phyloP scores from a whole-genome alignment of 2,888 invertebrate species.

The Watsonalla cultraria region DNA sequence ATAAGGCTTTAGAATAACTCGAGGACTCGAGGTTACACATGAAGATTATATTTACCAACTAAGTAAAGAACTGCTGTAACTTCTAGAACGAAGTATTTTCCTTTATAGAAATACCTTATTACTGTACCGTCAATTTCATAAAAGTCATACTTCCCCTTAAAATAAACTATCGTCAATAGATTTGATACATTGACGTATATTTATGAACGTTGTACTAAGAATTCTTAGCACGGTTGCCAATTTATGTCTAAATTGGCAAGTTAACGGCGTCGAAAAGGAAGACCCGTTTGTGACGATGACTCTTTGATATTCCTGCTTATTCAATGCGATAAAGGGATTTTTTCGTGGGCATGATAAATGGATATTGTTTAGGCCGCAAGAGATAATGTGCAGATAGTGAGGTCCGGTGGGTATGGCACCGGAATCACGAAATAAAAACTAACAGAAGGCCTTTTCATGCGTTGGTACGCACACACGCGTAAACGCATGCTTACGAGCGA shows the following conservation, averaged over 20 bases:
- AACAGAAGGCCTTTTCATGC: no score
- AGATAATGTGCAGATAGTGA: slow-evolving; percentile 32
- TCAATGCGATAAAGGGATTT: slow-evolving; percentile 36
- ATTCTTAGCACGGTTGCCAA: slow-evolving; percentile 6
- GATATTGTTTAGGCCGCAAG: slow-evolving; percentile 36
- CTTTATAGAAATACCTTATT: no score
- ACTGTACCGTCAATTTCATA: no score
- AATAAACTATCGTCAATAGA: slow-evolving; percentile 1
- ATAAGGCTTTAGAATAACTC: slow-evolving; percentile 29
- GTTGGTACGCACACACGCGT: no score
- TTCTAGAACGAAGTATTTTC: no score
- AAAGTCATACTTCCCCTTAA: no score
- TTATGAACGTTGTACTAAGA: background rate
- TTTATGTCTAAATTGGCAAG: slow-evolving; percentile 8
- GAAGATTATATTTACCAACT: slow-evolving; percentile 8
- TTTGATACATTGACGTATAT: slow-evolving; percentile 3
- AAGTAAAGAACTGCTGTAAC: no score
- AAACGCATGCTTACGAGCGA: no score
- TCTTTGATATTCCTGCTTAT: slow-evolving; percentile 33
- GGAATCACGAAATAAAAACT: slow-evolving; percentile 3
- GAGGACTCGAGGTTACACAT: slow-evolving; percentile 11
- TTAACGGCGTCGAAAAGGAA: slow-evolving; percentile 17
- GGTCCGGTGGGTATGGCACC: slow-evolving; percentile 24
- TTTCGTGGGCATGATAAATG: slow-evolving; percentile 38
- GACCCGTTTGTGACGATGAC: slow-evolving; percentile 29